Percentiles rank a stretch among this genome's conserved stretches.
Evolutionary conservation across 2,113 vertebrate genomes (phyloP).

Genomic region (Larimichthys crocea): DNA sequence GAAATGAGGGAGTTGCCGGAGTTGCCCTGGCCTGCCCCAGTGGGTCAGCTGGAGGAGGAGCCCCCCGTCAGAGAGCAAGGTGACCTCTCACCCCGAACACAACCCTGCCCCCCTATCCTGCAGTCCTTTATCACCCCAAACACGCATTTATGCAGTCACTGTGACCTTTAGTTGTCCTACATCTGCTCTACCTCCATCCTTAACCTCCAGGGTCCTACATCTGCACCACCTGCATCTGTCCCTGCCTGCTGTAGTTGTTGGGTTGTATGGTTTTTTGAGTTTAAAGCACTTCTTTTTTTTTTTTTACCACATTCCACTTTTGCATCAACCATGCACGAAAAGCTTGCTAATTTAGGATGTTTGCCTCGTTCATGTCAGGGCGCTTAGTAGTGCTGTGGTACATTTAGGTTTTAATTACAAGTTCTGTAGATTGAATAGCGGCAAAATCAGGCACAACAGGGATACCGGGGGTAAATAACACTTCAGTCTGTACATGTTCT

Average conservation of each 20-base stretch:
- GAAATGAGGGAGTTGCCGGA: conserved; percentile 81
- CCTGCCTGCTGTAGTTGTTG: conserved; percentile 18
- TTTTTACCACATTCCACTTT: background rate
- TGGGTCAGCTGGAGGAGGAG: conserved; percentile 83
- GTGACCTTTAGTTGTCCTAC: conserved; percentile 57
- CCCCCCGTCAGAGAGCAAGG: conserved; percentile 79
- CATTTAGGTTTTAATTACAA: conserved; percentile 50
- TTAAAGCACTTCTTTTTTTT: conserved; percentile 2
- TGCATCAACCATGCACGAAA: conserved; percentile 33
- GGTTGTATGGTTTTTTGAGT: background rate
- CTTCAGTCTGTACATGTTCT: conserved; percentile 2
- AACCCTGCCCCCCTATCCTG: conserved; percentile 1
- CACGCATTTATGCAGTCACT: conserved; percentile 17
- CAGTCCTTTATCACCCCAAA: conserved; percentile 32
- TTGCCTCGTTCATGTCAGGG: conserved; percentile 30
- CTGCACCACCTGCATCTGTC: conserved; percentile 39
- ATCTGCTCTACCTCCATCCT: conserved; percentile 54
- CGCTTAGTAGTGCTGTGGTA: conserved; percentile 4
- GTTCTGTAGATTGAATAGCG: conserved; percentile 27
- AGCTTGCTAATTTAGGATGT: conserved; percentile 25
- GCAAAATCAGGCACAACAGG: conserved; percentile 10
- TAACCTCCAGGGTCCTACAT: conserved; percentile 10
- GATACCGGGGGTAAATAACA: conserved; percentile 37
- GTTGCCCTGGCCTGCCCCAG: conserved; percentile 82
- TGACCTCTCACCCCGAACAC: conserved; percentile 76